Evolutionary conservation across 2,888 invertebrate genomes (phyloP).

Genomic region (Acleris cristana): DNA sequence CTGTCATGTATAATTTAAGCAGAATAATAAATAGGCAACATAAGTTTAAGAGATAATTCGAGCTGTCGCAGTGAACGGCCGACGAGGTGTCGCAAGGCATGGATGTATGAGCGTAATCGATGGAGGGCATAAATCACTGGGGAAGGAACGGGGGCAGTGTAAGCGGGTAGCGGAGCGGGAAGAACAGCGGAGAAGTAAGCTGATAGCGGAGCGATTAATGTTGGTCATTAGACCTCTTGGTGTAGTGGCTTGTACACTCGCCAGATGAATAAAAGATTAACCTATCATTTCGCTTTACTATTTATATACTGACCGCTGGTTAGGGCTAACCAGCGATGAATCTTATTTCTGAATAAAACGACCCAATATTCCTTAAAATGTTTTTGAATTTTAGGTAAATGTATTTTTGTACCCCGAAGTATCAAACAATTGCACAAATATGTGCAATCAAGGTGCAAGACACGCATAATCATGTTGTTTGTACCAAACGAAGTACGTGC

Average conservation of each 20-base stretch:
- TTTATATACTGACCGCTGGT: no score
- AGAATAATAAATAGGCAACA: conserved; percentile 49
- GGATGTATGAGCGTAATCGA: conserved; percentile 50
- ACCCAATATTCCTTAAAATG: no score
- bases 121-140: conserved; percentile 55
- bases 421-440: no score
- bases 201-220: neutral
- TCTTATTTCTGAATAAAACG: no score
- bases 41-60: conserved; percentile 58
- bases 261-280: no score
- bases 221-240: neutral
- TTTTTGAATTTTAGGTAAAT: no score
- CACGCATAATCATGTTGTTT: no score
- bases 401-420: no score
- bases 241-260: neutral
- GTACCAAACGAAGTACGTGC: no score
- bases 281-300: no score
- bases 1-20: conserved; percentile 35
- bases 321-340: no score
- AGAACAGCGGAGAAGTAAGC: conserved; percentile 25
- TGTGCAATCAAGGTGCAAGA: no score
- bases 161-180: conserved; percentile 42
- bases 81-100: conserved; percentile 58
- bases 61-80: conserved; percentile 51
- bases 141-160: conserved; percentile 37